Base-by-base conservation (phyloP, 2,888 invertebrate genomes). In the Pedicia rivosa region DNA sequence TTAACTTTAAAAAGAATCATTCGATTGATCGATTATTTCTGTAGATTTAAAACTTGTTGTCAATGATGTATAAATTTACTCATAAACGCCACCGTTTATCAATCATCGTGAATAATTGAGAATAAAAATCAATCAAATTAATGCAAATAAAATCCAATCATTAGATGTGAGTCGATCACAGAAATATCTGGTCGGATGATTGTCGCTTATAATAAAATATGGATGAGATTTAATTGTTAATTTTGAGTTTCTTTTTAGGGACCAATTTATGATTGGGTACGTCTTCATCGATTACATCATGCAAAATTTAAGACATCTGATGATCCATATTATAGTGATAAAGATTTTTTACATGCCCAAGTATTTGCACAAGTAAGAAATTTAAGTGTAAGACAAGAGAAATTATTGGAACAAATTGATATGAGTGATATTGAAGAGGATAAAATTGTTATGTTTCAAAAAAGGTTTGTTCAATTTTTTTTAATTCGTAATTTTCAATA, bases 281-380 rank as follows among this genome's bases (percentile, higher is more conserved):
- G 74, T 37, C 65, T 73, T 42, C 91, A 91, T 58, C 69, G 88
- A 36, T 60, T 87, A 9, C 87, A 90, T 49, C 90, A 91, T 55
- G 70, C 75, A 39, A 71, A 74, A 51, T 79, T 77, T 43, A 76
- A 74, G 10, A 81, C 84, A 0, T 73, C 76, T 24, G 67, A 73
- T 35, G 91, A 91, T 56, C 87, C 86, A 0, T 86, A 73, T 56
- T 78, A 86, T 53, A 73, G 78, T 49, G 72, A 68, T 3, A 73
- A 72, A 46, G 88, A 91, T 5, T 87, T 92, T 53, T 56, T 80
- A 42, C 78, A 79, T 54, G 72, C 88, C 2, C 91, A 94, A 49
- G 62, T 90, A 13, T 58, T 77, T 24, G 75, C 82, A 38, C 72
- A 84, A 37, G 53, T 84, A 17, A 55, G 70, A 36, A 68, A 71